phyloP scores from a whole-genome alignment of 2,888 invertebrate species.

The Zaprionus lineosus region DNA sequence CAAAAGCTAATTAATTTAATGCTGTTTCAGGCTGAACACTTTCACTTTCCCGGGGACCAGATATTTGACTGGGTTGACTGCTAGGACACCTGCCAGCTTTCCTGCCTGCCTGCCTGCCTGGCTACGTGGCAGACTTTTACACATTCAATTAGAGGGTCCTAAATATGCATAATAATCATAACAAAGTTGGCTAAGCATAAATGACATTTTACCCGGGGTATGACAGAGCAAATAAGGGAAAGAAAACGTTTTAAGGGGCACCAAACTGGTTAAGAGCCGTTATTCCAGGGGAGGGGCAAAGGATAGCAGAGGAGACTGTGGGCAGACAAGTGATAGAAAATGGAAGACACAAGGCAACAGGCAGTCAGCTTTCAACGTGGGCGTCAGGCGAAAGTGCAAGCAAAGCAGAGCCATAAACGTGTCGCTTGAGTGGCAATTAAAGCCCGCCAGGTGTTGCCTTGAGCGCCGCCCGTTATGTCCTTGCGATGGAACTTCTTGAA shows the following conservation, averaged over 20 bases:
- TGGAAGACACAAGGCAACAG: slow-evolving; percentile 13
- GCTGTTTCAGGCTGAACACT: slow-evolving; percentile 37
- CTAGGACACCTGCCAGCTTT: neutral
- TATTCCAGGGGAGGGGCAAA: neutral
- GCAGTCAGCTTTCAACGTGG: slow-evolving; percentile 54
- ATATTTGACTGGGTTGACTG: no score
- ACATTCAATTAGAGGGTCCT: slow-evolving; percentile 67
- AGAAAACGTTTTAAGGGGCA: neutral
- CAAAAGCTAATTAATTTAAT: slow-evolving; percentile 62
- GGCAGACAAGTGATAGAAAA: neutral
- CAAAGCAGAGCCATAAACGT: slow-evolving; percentile 63
- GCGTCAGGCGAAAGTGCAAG: slow-evolving; percentile 64
- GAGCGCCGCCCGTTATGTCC: neutral
- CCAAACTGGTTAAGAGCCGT: slow-evolving; percentile 8
- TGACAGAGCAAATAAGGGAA: slow-evolving; percentile 14
- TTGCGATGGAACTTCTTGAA: slow-evolving; percentile 44
- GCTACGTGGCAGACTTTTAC: slow-evolving; percentile 20
- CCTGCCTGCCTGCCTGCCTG: slow-evolving; percentile 34
- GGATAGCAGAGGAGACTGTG: neutral
- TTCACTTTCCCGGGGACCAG: neutral
- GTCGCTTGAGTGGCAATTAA: slow-evolving; percentile 68
- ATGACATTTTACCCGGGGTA: slow-evolving; percentile 26
- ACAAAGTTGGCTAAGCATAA: slow-evolving; percentile 47
- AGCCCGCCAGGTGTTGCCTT: slow-evolving; percentile 42
- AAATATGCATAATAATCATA: slow-evolving; percentile 66